Percentiles rank a stretch among this genome's conserved stretches.
Evolutionary conservation across 1,140 invertebrate species (phyloP).

Genomic region (Latrodectus geometricus): DNA sequence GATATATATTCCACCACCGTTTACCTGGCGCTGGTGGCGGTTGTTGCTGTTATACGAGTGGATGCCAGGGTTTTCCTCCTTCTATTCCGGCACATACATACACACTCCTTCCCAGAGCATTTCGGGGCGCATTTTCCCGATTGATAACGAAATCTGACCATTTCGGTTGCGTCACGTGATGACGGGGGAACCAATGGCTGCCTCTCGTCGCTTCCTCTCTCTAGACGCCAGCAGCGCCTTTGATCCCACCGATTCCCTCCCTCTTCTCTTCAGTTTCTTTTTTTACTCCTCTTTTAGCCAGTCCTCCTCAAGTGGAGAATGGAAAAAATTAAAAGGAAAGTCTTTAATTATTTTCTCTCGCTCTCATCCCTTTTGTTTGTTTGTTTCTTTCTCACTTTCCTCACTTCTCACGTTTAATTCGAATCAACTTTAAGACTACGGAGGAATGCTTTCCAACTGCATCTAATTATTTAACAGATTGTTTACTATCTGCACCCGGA

Average conservation of each 20-base stretch:
- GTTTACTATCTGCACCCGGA: conserved; percentile 17
- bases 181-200: conserved; percentile 62
- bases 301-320: neutral
- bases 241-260: conserved; percentile 54
- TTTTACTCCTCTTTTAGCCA: neutral
- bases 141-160: conserved; percentile 65
- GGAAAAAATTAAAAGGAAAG: conserved; percentile 40
- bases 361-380: neutral
- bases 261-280: conserved; percentile 8
- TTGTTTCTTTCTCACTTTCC: conserved; percentile 17
- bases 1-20: neutral
- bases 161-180: conserved; percentile 65
- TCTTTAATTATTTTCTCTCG: conserved; percentile 29
- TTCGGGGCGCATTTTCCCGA: conserved; percentile 60
- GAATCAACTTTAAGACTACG: conserved; percentile 4
- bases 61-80: neutral
- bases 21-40: conserved; percentile 13
- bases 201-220: conserved; percentile 29
- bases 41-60: neutral
- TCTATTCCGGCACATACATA: conserved; percentile 1
- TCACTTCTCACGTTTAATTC: conserved; percentile 55
- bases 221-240: conserved; percentile 58
- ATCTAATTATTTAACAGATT: conserved; percentile 60
- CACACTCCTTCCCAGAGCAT: conserved; percentile 43
- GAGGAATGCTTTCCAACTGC: conserved; percentile 5